Base-by-base conservation (phyloP, 1,140 invertebrate genomes). In the Vanessa tameamea region DNA sequence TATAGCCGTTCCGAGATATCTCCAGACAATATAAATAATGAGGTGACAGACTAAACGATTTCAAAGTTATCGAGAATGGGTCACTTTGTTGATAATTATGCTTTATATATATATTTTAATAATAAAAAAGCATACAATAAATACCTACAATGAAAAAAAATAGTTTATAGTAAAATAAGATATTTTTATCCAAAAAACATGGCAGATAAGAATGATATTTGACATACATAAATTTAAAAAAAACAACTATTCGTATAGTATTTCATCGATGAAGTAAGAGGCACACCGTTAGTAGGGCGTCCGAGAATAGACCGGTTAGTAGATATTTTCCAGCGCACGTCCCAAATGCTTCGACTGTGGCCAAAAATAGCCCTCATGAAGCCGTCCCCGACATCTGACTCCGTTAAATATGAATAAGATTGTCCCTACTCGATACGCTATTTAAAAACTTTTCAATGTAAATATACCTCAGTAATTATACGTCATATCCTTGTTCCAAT, bases 271-370 rank as follows among this genome's bases (percentile, higher is more conserved):
- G 83, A 79, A 86, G 75, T 83, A 83, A 86, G 81, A 82, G 72
- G 76, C 53, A 51, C 68, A 72, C 55, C 71, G 81, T 92, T 85
- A 86, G 84, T 92, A 90, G 87, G 88, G 80, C 88, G 85, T 78
- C 85, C 81, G 64, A 85, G 83, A 90, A 92, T 92, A 92, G 84
- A 84, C 73, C 78, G 77, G 81, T 79, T 86, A 81, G 85, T 83
- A 83, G 83, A 85, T 86, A 87, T 90, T 88, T 88, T 92, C 89
- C 89, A 92, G 89, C 84, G 83, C 82, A 73, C 88, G 88, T 86
- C 82, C 87, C 86, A 88, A 90, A 91, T 92, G 84, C 87, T 86
- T 82, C 77, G 82, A 84, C 72, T 84, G 81, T 76, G 82, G 78
- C 87, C 83, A 80, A 90, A 92, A 92, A 92, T 92, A 92, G 87